Evolutionary conservation across 30 jellyfish, hydroid and myxozoan species (phyloP).

Genomic region (Nemopilema nomurai): DNA sequence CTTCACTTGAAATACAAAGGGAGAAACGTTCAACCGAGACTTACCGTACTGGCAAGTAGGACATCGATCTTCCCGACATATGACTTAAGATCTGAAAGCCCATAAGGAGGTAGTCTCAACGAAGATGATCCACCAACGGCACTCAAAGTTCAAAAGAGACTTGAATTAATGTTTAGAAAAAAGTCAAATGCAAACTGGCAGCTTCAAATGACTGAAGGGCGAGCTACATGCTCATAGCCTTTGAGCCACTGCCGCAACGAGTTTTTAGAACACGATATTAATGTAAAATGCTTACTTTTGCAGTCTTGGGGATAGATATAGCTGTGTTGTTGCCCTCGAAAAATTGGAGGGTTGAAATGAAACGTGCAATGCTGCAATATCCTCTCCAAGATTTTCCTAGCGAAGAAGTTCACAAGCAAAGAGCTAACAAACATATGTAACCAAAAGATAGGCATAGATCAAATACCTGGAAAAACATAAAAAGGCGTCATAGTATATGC

Average conservation of each 20-base stretch:
- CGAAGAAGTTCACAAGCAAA: not conserved
- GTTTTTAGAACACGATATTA: too few relatives aligned
- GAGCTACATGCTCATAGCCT: too few relatives aligned
- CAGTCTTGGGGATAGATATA: slow-evolving; percentile 60
- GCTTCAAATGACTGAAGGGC: too few relatives aligned
- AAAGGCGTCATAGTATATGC: too few relatives aligned
- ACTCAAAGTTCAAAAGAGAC: slow-evolving; percentile 9
- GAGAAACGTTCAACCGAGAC: not conserved
- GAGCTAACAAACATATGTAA: too few relatives aligned
- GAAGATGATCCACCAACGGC: slow-evolving; percentile 61
- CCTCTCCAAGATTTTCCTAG: slow-evolving; percentile 62
- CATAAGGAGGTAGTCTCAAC: slow-evolving; percentile 51
- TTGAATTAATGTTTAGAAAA: too few relatives aligned
- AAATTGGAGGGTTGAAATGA: slow-evolving; percentile 60
- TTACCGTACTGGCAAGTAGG: slow-evolving; percentile 56
- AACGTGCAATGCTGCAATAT: slow-evolving; percentile 52
- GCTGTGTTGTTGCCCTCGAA: slow-evolving; percentile 27
- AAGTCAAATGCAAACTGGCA: too few relatives aligned
- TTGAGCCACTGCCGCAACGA: too few relatives aligned
- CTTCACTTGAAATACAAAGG: too few relatives aligned
- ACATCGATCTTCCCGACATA: slow-evolving; percentile 47
- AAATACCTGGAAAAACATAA: too few relatives aligned
- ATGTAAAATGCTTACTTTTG: slow-evolving; percentile 42
- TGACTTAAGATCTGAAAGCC: slow-evolving; percentile 28
- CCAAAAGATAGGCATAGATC: too few relatives aligned